Evolutionary conservation across 2,888 invertebrate species (phyloP).

Genomic region (Dasysyrphus albostriatus): DNA sequence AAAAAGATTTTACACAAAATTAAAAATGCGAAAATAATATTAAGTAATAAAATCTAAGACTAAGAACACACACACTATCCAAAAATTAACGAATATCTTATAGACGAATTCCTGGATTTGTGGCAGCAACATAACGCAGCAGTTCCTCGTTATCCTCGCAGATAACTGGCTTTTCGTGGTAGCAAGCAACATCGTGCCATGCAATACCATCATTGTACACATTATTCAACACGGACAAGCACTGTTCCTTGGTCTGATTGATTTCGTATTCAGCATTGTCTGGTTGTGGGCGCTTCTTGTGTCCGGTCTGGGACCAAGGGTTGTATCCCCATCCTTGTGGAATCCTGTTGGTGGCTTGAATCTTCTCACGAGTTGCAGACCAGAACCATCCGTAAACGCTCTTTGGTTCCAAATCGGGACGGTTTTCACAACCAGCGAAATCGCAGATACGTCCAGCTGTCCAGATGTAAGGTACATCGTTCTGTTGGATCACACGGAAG

Average conservation of each 20-base stretch:
- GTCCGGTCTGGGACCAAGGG: conserved; percentile 95
- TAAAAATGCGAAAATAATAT: conserved; percentile 73
- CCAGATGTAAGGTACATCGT: conserved; percentile 96
- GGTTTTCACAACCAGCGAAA: conserved; percentile 95
- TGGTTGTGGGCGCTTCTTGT: conserved; percentile 94
- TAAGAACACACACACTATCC: conserved; percentile 78
- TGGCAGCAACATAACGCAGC: conserved; percentile 92
- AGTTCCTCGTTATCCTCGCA: conserved; percentile 96
- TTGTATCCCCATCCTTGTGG: conserved; percentile 88
- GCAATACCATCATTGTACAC: conserved; percentile 97
- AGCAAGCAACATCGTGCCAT: conserved; percentile 97
- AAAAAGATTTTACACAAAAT: conserved; percentile 61
- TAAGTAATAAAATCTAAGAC: conserved; percentile 82
- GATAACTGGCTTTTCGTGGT: conserved; percentile 95
- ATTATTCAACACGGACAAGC: conserved; percentile 94
- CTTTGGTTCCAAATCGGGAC: conserved; percentile 94
- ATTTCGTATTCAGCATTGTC: conserved; percentile 96
- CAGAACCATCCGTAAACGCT: conserved; percentile 95
- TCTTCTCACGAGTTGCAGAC: conserved; percentile 95
- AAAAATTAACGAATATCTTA: conserved; percentile 84
- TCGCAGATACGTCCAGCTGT: conserved; percentile 96
- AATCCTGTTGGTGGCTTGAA: conserved; percentile 91
- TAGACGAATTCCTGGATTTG: conserved; percentile 92
- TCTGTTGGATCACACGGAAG: conserved; percentile 94
- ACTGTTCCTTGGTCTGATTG: conserved; percentile 94